phyloP scores from a whole-genome alignment of 2,797 vertebrate species.

The Loriculus beryllinus region DNA sequence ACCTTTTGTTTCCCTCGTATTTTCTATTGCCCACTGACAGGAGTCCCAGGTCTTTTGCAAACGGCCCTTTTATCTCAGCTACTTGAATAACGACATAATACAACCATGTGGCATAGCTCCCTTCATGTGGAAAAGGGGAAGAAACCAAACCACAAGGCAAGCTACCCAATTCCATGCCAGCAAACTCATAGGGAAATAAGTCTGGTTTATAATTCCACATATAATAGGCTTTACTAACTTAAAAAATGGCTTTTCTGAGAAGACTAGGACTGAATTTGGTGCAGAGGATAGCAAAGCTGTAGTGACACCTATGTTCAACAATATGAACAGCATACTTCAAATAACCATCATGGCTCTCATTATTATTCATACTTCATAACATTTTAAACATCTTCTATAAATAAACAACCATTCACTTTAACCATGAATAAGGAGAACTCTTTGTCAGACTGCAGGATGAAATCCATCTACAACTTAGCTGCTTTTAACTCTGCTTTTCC shows the following conservation, averaged over 20 bases:
- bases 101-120: background rate
- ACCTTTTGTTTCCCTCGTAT: background rate
- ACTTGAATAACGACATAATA: background rate
- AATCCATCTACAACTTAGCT: accelerated
- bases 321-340: background rate
- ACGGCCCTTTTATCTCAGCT: background rate
- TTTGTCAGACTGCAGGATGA: background rate
- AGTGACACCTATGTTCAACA: background rate
- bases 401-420: background rate
- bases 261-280: background rate
- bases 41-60: background rate
- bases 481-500: background rate
- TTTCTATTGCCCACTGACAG: background rate
- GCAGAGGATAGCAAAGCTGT: background rate
- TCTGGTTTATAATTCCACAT: background rate
- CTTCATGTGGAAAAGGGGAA: background rate
- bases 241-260: background rate
- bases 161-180: background rate
- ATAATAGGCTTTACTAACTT: background rate
- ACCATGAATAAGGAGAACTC: background rate
- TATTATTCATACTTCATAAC: background rate
- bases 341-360: background rate
- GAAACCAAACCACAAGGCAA: background rate
- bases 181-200: background rate
- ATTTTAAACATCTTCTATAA: background rate